phyloP scores from a whole-genome alignment of 2,888 invertebrate genomes.

The Drosophila tripunctata region DNA sequence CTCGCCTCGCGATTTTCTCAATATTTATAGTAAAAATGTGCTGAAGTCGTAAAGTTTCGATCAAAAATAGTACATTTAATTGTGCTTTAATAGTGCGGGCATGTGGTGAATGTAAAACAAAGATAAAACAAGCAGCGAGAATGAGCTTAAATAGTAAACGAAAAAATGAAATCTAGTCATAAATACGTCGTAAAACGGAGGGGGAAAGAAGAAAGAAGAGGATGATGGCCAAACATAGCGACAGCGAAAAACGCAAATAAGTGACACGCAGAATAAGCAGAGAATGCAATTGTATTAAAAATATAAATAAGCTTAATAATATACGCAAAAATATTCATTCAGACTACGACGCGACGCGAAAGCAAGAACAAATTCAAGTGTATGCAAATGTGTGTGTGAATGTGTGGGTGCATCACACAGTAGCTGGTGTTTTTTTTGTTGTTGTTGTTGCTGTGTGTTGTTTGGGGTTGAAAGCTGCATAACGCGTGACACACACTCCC shows the following conservation, averaged over 20 bases:
- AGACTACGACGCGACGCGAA: constrained; percentile 29
- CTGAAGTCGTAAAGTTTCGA: constrained; percentile 39
- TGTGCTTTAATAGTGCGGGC: constrained; percentile 15
- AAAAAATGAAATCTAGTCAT: constrained; percentile 75
- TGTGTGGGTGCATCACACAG: constrained; percentile 55
- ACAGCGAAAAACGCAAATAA: constrained; percentile 71
- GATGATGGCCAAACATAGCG: constrained; percentile 59
- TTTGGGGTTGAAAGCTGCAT: constrained; percentile 75
- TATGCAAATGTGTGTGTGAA: constrained; percentile 33
- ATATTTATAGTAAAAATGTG: constrained; percentile 57
- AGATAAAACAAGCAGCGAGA: constrained; percentile 15
- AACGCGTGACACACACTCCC: constrained; percentile 62
- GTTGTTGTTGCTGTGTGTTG: no score
- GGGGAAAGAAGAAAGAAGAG: constrained; percentile 58
- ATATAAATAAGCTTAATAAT: constrained; percentile 55
- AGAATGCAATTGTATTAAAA: constrained; percentile 60
- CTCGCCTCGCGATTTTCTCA: constrained; percentile 33
- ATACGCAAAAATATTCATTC: constrained; percentile 33
- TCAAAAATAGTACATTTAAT: constrained; percentile 30
- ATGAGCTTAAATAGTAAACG: constrained; percentile 37
- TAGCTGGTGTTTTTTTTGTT: constrained; percentile 36
- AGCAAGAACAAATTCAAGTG: constrained; percentile 26
- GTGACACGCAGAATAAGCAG: constrained; percentile 70
- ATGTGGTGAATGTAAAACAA: constrained; percentile 14
- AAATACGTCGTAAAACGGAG: constrained; percentile 58